Percentiles rank a stretch among this genome's conserved stretches.
Conservation (phyloP, 2,888 invertebrate species). For the Homarus gammarus region DNA sequence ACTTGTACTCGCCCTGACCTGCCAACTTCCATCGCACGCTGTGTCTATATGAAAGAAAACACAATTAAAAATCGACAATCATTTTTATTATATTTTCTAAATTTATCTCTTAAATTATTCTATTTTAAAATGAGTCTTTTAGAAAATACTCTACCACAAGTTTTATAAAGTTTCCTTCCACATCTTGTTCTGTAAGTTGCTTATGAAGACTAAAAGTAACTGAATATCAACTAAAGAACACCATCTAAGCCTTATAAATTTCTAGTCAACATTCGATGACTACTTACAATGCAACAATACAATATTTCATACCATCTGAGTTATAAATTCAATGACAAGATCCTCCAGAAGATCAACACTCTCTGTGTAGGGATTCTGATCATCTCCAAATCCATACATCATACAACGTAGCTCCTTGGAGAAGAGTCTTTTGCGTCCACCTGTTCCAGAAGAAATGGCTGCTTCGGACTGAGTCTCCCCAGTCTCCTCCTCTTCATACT, state of each 20-base stretch:
- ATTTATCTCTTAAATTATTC: too few species aligned
- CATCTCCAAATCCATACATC: conserved; percentile 99
- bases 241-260: too few species aligned
- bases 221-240: too few species aligned
- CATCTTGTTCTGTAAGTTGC: too few species aligned
- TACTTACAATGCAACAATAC: too few species aligned
- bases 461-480: conserved; percentile 72
- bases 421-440: conserved; percentile 86
- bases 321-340: conserved; percentile 97
- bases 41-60: conserved; percentile 79
- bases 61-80: not conserved
- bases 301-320: conserved; percentile 86
- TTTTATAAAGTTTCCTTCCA: too few species aligned
- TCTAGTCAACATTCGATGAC: too few species aligned
- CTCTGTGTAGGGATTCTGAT: conserved; percentile 99
- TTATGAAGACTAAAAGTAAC: too few species aligned
- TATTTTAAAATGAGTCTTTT: too few species aligned
- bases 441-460: conserved; percentile 67
- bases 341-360: conserved; percentile 98
- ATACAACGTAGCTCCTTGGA: conserved; percentile 96
- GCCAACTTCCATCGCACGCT: conserved; percentile 95
- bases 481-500: conserved; percentile 76
- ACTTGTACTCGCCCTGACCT: conserved; percentile 97
- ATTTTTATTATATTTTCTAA: not conserved
- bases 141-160: not conserved